Conservation (phyloP, 1,140 invertebrate species). For the Ctenoplectra terminalis region DNA sequence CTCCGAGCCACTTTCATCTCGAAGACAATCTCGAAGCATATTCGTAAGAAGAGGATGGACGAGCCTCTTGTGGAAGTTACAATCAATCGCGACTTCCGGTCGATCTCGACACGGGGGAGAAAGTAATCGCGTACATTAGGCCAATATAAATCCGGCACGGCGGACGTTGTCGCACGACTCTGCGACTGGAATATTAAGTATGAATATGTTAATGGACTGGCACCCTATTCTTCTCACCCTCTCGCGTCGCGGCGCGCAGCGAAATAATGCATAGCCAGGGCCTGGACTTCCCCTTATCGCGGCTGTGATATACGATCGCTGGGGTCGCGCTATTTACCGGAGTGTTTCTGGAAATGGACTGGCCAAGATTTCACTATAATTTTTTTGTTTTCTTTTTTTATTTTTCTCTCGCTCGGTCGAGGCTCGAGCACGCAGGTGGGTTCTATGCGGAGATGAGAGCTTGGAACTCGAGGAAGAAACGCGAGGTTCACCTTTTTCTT, state of each 20-base stretch:
- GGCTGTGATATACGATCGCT: conserved; percentile 30
- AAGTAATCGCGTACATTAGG: conserved; percentile 44
- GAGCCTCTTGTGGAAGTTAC: conserved; percentile 44
- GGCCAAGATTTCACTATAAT: conserved; percentile 16
- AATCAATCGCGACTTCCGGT: conserved; percentile 56
- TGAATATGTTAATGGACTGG: conserved; percentile 46
- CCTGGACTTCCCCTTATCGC: conserved; percentile 33
- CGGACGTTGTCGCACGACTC: conserved; percentile 28
- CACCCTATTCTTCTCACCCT: conserved; percentile 42
- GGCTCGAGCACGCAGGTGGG: too few relatives aligned
- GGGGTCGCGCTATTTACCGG: conserved; percentile 25
- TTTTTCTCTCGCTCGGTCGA: background rate
- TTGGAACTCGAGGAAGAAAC: too few relatives aligned
- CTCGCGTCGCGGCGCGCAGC: background rate
- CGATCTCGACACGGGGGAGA: conserved; percentile 17
- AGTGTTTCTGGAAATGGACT: conserved; percentile 47
- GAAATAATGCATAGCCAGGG: conserved; percentile 38
- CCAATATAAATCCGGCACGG: conserved; percentile 41
- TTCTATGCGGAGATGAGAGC: too few relatives aligned
- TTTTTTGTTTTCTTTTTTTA: background rate
- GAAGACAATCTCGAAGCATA: background rate
- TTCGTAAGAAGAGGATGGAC: conserved; percentile 6
- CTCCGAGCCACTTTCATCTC: background rate
- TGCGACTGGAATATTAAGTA: conserved; percentile 44
- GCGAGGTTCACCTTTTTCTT: too few relatives aligned